Percentiles rank a stretch among this genome's conserved stretches.
phyloP scores from a whole-genome alignment of 2,888 invertebrate genomes.

The Coleophora flavipennella region DNA sequence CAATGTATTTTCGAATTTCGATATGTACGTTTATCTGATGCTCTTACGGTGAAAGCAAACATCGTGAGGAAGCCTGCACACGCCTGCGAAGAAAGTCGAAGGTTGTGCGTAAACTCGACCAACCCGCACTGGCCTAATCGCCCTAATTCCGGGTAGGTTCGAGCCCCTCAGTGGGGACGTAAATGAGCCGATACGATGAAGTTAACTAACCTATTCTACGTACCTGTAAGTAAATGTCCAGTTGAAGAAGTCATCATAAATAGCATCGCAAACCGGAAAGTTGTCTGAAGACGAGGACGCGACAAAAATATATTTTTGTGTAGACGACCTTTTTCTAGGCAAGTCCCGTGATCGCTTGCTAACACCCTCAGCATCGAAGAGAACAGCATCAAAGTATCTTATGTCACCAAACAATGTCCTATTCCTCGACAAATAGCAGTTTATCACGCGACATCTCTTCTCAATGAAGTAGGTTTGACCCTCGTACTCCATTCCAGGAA shows the following conservation, averaged over 20 bases:
- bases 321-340: conserved; percentile 27
- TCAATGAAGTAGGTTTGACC: conserved; percentile 35
- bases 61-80: too few relatives aligned
- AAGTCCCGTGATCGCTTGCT: conserved; percentile 18
- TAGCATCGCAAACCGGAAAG: conserved; percentile 40
- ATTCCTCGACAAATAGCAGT: conserved; percentile 49
- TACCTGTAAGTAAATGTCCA: conserved; percentile 64
- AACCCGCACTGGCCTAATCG: too few relatives aligned
- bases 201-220: conserved; percentile 1
- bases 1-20: too few relatives aligned
- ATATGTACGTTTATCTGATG: too few relatives aligned
- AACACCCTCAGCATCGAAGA: conserved; percentile 43
- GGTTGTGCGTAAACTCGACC: too few relatives aligned
- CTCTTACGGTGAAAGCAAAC: too few relatives aligned
- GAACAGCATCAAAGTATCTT: conserved; percentile 46
- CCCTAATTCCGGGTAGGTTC: too few relatives aligned
- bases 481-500: conserved; percentile 26
- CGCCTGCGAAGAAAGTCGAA: too few relatives aligned
- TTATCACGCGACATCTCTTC: conserved; percentile 29
- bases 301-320: conserved; percentile 53
- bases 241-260: conserved; percentile 49
- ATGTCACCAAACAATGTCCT: conserved; percentile 33
- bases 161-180: too few relatives aligned
- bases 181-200: too few relatives aligned
- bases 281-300: conserved; percentile 50